A percentile compares a stretch with the other conserved stretches of the same genome.
These are phyloP conservation scores for Drosophila cardini DNA, from an alignment of 1,140 invertebrate species.

Conservation along the genomic window DNA sequence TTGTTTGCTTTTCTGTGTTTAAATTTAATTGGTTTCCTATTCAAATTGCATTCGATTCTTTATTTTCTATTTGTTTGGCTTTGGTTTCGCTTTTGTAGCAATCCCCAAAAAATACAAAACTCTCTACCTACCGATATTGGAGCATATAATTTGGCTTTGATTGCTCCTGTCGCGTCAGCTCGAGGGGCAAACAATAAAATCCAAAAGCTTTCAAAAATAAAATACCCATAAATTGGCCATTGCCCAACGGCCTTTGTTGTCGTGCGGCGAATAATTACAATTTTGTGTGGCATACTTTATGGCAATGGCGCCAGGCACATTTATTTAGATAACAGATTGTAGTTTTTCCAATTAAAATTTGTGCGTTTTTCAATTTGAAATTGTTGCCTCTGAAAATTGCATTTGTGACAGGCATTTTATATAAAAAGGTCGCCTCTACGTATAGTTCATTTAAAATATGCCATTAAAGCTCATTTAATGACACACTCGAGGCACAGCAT, in stretches of 20 bases:
- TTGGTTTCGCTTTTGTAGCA: conserved; percentile 16
- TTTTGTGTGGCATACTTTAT: conserved; percentile 55
- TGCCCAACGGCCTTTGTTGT: conserved; percentile 41
- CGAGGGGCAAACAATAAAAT: conserved; percentile 54
- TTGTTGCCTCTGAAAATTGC: conserved; percentile 59
- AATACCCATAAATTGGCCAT: conserved; percentile 64
- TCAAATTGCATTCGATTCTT: conserved; percentile 61
- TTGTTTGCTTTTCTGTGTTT: conserved; percentile 64
- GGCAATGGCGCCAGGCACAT: conserved; percentile 41
- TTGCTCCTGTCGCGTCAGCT: conserved; percentile 37
- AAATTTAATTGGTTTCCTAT: conserved; percentile 75
- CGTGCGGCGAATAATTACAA: conserved; percentile 47
- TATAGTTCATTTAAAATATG: not conserved
- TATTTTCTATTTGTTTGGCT: conserved; percentile 56
- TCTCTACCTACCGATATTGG: conserved; percentile 20
- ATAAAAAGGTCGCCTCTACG: conserved; percentile 6
- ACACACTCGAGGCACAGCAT: not conserved
- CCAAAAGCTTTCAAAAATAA: conserved; percentile 46
- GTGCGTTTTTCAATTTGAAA: conserved; percentile 54
- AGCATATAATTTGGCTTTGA: conserved; percentile 62
- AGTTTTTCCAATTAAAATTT: conserved; percentile 74
- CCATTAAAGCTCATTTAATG: not conserved
- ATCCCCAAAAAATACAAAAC: not conserved
- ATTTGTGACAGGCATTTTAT: conserved; percentile 51
- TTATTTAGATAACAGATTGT: conserved; percentile 72